These are phyloP conservation scores for Crioceris asparagi DNA, from an alignment of 2,888 invertebrate species.

Conservation along the genomic window DNA sequence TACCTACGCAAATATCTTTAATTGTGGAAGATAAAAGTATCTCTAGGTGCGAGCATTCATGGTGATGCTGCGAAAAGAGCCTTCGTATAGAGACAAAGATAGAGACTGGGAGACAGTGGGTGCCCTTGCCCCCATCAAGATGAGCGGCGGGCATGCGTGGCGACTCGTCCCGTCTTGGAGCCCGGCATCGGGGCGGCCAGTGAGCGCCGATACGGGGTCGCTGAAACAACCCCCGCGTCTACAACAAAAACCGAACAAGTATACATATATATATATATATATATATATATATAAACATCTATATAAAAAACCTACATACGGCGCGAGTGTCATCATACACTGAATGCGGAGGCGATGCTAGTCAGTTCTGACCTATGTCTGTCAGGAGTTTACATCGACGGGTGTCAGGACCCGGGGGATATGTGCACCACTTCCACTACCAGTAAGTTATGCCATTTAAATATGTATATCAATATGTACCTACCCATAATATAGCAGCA, in stretches of 20 bases:
- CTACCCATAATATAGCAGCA: too few species aligned
- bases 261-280: too few species aligned
- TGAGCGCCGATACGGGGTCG: slow-evolving; percentile 35
- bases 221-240: slow-evolving; percentile 35
- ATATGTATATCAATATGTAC: neutral
- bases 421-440: slow-evolving; percentile 39
- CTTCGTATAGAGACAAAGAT: too few species aligned
- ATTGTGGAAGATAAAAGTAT: too few species aligned
- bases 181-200: slow-evolving; percentile 27
- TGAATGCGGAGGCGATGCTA: slow-evolving; percentile 38
- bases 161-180: slow-evolving; percentile 17
- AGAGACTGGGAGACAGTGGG: neutral
- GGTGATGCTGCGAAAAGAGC: too few species aligned
- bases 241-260: slow-evolving; percentile 13
- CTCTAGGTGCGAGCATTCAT: too few species aligned
- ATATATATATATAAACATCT: too few species aligned
- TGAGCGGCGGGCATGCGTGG: slow-evolving; percentile 25
- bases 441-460: slow-evolving; percentile 35
- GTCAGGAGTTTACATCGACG: slow-evolving; percentile 41
- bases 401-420: slow-evolving; percentile 41
- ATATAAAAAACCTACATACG: too few species aligned
- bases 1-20: too few species aligned
- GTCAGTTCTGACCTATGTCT: slow-evolving; percentile 39
- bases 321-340: slow-evolving; percentile 12
- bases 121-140: neutral